These are phyloP conservation scores for Myrmecophaga tridactyla DNA, from an alignment of 2,113 vertebrate species.

Conservation along the genomic window DNA sequence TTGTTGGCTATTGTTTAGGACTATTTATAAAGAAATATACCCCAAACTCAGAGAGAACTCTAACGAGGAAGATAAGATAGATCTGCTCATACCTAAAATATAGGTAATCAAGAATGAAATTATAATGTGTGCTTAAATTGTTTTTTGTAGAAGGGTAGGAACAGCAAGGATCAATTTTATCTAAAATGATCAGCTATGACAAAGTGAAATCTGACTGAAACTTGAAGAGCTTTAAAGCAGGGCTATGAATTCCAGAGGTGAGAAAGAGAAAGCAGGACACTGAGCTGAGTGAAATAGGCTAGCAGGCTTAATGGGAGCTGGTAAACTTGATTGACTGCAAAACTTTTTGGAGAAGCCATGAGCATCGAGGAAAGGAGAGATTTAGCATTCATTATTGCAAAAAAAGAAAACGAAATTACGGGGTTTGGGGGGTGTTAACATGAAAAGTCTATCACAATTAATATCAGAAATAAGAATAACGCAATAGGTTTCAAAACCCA, in stretches of 20 bases:
- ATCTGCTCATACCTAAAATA: no score
- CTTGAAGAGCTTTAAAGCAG: not conserved
- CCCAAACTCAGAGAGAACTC: not conserved
- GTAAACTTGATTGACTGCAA: not conserved
- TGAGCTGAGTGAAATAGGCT: not conserved
- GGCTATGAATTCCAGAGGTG: not conserved
- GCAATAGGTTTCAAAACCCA: not conserved
- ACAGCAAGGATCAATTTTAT: not conserved
- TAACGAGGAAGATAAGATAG: not conserved
- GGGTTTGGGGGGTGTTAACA: not conserved
- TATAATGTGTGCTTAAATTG: not conserved
- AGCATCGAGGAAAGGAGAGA: not conserved
- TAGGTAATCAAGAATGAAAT: not conserved
- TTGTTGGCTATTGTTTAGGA: not conserved
- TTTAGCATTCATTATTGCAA: not conserved
- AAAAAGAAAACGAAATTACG: no score
- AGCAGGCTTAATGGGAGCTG: not conserved
- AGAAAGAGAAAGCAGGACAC: no score
- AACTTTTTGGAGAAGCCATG: not conserved
- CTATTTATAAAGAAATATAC: not conserved
- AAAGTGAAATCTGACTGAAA: not conserved
- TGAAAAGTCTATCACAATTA: not conserved
- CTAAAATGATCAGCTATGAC: not conserved
- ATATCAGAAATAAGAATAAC: not conserved
- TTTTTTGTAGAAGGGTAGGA: not conserved